Percentiles rank a stretch among this genome's conserved stretches.
Conservation (phyloP, 2,113 vertebrate genomes). For the Spheniscus mendiculus region DNA sequence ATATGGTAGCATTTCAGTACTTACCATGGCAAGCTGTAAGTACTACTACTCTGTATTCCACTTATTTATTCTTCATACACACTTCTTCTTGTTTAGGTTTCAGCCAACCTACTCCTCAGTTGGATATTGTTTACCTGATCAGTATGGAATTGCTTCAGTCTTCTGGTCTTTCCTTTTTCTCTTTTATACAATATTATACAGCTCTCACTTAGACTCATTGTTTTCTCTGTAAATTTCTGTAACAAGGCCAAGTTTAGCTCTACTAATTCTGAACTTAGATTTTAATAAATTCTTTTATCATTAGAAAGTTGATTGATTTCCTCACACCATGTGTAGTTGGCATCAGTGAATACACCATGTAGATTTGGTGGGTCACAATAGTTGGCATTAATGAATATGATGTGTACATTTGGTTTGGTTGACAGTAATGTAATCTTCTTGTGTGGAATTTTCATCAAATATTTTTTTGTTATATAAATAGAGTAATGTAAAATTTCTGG, state of each 20-base stretch:
- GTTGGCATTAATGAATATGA: neutral
- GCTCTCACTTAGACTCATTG: neutral
- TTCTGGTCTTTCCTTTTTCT: neutral
- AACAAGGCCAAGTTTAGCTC: neutral
- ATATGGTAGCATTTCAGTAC: neutral
- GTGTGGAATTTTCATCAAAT: neutral
- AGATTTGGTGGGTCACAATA: neutral
- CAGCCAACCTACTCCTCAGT: neutral
- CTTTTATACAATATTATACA: neutral
- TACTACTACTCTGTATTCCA: neutral
- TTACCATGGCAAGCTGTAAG: neutral
- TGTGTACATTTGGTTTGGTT: neutral
- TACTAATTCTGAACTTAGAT: neutral
- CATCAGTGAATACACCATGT: rapidly evolving
- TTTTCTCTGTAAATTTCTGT: neutral
- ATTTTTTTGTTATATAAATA: neutral
- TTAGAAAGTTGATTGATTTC: neutral
- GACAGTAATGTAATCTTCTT: neutral
- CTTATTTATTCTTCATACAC: neutral
- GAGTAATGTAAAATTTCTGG: neutral
- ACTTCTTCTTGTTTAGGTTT: neutral
- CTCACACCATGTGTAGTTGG: neutral
- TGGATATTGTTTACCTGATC: neutral
- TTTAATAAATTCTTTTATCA: neutral
- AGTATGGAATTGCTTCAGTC: neutral